Conservation (phyloP, 1,140 invertebrate species). For the Pseudomyrmex gracilis region DNA sequence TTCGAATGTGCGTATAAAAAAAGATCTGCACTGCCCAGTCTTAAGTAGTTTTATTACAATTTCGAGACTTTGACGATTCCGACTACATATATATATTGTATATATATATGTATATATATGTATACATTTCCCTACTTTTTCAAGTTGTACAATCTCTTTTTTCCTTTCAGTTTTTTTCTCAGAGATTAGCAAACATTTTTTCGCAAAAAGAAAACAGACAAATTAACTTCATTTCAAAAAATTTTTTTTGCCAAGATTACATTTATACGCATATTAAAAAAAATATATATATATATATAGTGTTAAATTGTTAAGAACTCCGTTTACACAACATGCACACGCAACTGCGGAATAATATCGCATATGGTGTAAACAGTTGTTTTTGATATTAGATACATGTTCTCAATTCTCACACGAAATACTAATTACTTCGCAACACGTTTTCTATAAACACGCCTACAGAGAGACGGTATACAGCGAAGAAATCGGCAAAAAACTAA, state of each 20-base stretch:
- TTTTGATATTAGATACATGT: no score
- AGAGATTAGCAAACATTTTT: constrained; percentile 17
- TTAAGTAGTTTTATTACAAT: constrained; percentile 38
- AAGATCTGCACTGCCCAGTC: constrained; percentile 37
- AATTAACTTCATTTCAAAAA: background rate
- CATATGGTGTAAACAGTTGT: no score
- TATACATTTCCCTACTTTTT: background rate
- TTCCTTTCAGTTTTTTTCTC: background rate
- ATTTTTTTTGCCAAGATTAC: constrained; percentile 39
- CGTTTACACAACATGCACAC: constrained; percentile 22
- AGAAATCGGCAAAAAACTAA: no score
- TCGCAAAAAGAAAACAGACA: background rate
- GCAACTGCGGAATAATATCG: background rate
- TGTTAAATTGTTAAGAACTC: background rate
- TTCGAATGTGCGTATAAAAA: constrained; percentile 31
- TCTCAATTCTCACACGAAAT: no score
- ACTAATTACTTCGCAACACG: no score
- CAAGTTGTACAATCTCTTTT: background rate
- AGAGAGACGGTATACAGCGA: no score
- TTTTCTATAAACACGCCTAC: no score
- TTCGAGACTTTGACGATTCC: constrained; percentile 9
- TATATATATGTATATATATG: no score
- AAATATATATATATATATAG: constrained; percentile 34
- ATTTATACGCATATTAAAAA: constrained; percentile 47
- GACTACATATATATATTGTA: background rate